phyloP scores from a whole-genome alignment of 2,888 invertebrate species.

The Micropterix aruncella region DNA sequence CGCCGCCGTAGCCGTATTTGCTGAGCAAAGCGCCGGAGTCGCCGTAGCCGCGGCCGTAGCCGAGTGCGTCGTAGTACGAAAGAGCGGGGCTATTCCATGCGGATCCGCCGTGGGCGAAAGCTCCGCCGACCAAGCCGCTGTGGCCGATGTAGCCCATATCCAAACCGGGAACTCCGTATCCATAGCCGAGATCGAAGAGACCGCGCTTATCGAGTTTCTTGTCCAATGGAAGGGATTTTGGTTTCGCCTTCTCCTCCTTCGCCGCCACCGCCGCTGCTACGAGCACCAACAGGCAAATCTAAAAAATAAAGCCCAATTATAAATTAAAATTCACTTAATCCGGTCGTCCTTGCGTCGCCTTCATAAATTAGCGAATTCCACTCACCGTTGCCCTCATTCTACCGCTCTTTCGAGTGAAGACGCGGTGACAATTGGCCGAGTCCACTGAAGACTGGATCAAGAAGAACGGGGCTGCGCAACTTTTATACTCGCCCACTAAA shows the following conservation, averaged over 20 bases:
- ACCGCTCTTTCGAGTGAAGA: slow-evolving; percentile 1
- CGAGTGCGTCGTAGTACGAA: neutral
- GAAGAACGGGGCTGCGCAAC: neutral
- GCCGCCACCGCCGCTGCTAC: slow-evolving; percentile 61
- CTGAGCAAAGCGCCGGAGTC: neutral
- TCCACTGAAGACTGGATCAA: neutral
- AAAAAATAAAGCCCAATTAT: slow-evolving; percentile 15
- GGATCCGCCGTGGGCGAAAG: slow-evolving; percentile 23
- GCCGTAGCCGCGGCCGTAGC: neutral
- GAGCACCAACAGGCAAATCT: slow-evolving; percentile 63
- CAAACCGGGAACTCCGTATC: slow-evolving; percentile 62
- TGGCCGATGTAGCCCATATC: slow-evolving; percentile 58
- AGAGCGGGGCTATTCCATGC: slow-evolving; percentile 15
- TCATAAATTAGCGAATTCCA: too few species aligned
- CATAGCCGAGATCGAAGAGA: slow-evolving; percentile 64
- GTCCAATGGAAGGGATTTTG: slow-evolving; percentile 44
- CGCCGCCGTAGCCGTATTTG: neutral
- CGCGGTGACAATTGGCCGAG: neutral
- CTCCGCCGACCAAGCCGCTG: slow-evolving; percentile 41
- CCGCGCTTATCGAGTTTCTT: slow-evolving; percentile 77
- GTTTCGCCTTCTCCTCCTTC: slow-evolving; percentile 44
- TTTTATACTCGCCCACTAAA: neutral
- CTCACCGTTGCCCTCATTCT: slow-evolving; percentile 13
- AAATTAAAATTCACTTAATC: neutral
- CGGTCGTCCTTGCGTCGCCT: too few species aligned